Conservation (phyloP, 2,888 invertebrate species). For the Apodemia zela region DNA sequence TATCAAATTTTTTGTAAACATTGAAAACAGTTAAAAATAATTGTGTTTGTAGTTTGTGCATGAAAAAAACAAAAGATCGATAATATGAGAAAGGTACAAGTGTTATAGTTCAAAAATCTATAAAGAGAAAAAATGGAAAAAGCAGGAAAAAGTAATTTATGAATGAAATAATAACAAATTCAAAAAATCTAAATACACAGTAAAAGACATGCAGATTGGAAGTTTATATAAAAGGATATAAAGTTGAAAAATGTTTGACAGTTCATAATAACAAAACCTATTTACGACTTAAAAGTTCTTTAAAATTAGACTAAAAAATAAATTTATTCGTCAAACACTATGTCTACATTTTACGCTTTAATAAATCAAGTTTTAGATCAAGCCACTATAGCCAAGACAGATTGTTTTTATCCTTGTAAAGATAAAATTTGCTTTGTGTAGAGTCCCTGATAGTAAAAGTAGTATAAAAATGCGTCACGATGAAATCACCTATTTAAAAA, state of each 20-base stretch:
- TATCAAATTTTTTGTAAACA: no score
- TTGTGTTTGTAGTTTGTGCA: no score
- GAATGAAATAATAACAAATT: no score
- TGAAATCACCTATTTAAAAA: neutral
- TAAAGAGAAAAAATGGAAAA: no score
- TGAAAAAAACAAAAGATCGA: no score
- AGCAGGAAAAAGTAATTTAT: no score
- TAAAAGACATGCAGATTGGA: slow-evolving; percentile 1
- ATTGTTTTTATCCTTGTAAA: neutral
- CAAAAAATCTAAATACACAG: neutral
- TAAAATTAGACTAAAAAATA: neutral
- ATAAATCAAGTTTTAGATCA: neutral
- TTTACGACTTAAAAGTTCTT: neutral
- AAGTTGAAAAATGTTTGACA: neutral
- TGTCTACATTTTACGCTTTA: neutral
- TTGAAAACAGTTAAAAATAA: no score
- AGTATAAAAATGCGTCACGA: neutral
- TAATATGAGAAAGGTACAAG: no score
- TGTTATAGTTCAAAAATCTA: no score
- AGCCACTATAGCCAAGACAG: neutral
- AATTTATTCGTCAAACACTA: neutral
- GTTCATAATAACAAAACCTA: neutral
- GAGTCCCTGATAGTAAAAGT: neutral
- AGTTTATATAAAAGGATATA: neutral
- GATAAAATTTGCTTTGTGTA: neutral